Conservation (phyloP, 1,140 invertebrate species). For the Drosophila tsacasi region DNA sequence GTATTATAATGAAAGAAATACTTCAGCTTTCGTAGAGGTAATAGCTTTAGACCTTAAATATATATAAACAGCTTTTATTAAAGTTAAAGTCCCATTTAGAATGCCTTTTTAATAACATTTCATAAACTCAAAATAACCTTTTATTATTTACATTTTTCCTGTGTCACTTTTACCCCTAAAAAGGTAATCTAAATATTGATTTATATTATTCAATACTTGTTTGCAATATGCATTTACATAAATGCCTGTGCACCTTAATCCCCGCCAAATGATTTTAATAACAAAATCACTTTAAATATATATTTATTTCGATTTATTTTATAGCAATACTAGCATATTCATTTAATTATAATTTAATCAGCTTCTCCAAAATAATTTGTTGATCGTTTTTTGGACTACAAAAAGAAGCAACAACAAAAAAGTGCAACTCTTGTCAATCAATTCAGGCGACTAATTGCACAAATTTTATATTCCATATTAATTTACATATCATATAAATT, state of each 20-base stretch:
- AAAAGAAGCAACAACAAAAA: background rate
- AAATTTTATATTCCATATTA: slow-evolving; percentile 52
- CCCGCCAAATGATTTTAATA: background rate
- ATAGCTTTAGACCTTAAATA: no score
- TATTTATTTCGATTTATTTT: slow-evolving; percentile 1
- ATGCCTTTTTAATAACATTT: background rate
- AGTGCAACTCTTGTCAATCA: slow-evolving; percentile 20
- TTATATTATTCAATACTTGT: background rate
- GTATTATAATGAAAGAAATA: no score
- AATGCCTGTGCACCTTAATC: background rate
- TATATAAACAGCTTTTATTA: no score
- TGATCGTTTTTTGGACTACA: slow-evolving; percentile 25
- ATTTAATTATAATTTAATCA: slow-evolving; percentile 43
- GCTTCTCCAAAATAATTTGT: slow-evolving; percentile 19
- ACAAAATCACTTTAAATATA: slow-evolving; percentile 13
- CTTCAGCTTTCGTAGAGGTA: no score
- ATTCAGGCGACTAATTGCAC: slow-evolving; percentile 53
- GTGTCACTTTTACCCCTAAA: background rate
- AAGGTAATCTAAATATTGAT: background rate
- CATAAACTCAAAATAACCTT: background rate
- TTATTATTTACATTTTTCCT: background rate
- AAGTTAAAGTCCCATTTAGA: background rate
- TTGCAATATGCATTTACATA: background rate
- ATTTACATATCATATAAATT: slow-evolving; percentile 59
- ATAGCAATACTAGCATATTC: slow-evolving; percentile 4